Percentiles rank a stretch among this genome's conserved stretches.
These are phyloP conservation scores for Steinernema feltiae DNA, from an alignment of 1,140 invertebrate species.

Conservation along the genomic window DNA sequence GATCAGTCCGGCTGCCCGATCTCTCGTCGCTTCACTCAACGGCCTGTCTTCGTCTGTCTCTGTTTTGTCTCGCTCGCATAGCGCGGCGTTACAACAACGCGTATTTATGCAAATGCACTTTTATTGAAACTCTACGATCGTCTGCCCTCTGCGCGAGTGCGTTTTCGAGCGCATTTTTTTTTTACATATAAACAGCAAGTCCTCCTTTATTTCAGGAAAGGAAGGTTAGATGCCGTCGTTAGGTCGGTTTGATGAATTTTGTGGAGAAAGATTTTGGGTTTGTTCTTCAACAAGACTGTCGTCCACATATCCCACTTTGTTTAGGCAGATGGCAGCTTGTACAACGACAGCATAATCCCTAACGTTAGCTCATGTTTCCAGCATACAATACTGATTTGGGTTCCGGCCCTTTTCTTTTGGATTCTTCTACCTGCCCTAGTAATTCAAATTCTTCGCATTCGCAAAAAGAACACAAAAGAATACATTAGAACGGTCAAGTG, in stretches of 20 bases:
- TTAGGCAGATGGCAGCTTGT: neutral
- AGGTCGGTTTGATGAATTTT: neutral
- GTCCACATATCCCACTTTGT: neutral
- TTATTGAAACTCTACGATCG: too few species aligned
- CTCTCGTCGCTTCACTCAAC: too few species aligned
- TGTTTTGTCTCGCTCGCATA: too few species aligned
- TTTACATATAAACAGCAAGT: too few species aligned
- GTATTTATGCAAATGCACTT: too few species aligned
- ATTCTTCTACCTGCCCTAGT: constrained; percentile 63
- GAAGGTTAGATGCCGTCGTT: neutral
- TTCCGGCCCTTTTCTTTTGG: constrained; percentile 78
- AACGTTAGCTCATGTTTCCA: constrained; percentile 80
- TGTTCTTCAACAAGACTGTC: neutral
- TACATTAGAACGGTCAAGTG: neutral
- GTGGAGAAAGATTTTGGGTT: constrained; percentile 2
- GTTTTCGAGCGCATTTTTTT: too few species aligned
- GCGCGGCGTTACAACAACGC: too few species aligned
- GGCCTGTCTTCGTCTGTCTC: too few species aligned
- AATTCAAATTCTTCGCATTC: constrained; percentile 17
- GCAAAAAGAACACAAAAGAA: neutral
- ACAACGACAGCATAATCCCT: constrained; percentile 60
- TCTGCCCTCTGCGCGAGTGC: too few species aligned
- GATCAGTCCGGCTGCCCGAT: too few species aligned
- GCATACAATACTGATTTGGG: constrained; percentile 77
- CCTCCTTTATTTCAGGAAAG: neutral